Evolutionary conservation across 1,140 invertebrate species (phyloP).

Genomic region (Lepidurus arcticus): DNA sequence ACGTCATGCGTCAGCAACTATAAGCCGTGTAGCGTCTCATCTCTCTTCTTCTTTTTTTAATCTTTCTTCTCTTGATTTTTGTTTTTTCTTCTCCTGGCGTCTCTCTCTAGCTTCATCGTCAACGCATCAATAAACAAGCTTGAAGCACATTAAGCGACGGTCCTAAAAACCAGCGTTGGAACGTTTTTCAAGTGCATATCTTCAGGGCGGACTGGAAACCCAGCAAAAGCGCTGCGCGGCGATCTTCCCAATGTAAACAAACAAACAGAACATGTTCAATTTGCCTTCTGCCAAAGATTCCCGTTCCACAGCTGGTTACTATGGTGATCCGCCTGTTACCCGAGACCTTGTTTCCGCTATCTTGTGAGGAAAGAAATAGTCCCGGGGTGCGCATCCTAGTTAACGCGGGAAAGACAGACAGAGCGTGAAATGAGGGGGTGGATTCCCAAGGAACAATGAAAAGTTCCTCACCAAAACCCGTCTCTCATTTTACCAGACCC

Average conservation of each 20-base stretch:
- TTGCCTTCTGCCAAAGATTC: constrained; percentile 13
- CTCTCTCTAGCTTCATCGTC: background rate
- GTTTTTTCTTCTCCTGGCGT: background rate
- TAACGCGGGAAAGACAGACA: constrained; percentile 11
- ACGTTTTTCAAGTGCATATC: constrained; percentile 3
- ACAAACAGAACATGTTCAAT: constrained; percentile 15
- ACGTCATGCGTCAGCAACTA: constrained; percentile 21
- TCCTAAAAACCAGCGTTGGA: background rate
- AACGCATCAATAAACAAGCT: constrained; percentile 19
- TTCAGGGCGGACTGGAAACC: background rate
- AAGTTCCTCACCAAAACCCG: background rate
- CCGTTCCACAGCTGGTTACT: constrained; percentile 2
- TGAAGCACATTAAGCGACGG: constrained; percentile 15
- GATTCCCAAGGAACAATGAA: background rate
- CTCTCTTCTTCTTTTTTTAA: background rate
- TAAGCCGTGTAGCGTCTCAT: constrained; percentile 4
- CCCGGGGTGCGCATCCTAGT: background rate
- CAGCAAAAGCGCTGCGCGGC: background rate
- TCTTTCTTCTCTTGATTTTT: background rate
- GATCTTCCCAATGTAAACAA: background rate
- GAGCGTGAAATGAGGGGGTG: constrained; percentile 9
- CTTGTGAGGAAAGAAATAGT: background rate
- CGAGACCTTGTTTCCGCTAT: background rate
- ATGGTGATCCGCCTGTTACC: constrained; percentile 11
- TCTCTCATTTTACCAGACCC: background rate